Evolutionary conservation across 1,140 invertebrate species (phyloP).

Genomic region (Bombus turneri): DNA sequence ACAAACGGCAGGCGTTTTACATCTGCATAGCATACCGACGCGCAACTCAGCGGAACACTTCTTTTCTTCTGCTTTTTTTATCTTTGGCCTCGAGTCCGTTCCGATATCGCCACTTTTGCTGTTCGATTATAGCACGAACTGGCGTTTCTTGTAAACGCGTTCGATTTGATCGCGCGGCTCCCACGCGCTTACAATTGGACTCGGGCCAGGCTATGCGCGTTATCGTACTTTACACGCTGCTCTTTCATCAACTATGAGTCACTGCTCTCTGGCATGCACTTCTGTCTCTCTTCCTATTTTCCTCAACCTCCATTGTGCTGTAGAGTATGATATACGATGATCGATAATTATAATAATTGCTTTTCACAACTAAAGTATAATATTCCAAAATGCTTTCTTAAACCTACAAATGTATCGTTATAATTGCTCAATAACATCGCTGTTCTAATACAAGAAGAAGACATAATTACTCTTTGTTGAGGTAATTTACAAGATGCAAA

Average conservation of each 20-base stretch:
- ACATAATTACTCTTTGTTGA: too few relatives aligned
- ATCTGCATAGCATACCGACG: constrained; percentile 23
- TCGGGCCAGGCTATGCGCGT: constrained; percentile 47
- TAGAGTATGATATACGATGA: too few relatives aligned
- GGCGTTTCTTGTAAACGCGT: constrained; percentile 37
- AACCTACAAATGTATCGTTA: too few relatives aligned
- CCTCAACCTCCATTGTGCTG: not conserved
- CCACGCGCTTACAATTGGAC: constrained; percentile 53
- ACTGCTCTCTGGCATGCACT: not conserved
- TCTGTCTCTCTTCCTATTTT: not conserved
- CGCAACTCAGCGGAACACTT: not conserved
- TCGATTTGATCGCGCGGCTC: constrained; percentile 30
- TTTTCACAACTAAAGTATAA: too few relatives aligned
- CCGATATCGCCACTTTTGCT: constrained; percentile 11
- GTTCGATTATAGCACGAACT: constrained; percentile 42
- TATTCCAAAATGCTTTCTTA: too few relatives aligned
- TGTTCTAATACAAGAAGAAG: too few relatives aligned
- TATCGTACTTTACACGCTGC: constrained; percentile 46
- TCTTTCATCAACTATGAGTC: constrained; percentile 54
- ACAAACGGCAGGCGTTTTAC: not conserved
- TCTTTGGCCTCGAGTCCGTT: constrained; percentile 2
- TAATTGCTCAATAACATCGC: too few relatives aligned
- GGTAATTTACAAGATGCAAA: not conserved
- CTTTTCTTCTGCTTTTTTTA: not conserved
- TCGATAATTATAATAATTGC: too few relatives aligned